Evolutionary conservation across 2,797 vertebrate species (phyloP).

Genomic region (Lindbergichthys nudifrons): DNA sequence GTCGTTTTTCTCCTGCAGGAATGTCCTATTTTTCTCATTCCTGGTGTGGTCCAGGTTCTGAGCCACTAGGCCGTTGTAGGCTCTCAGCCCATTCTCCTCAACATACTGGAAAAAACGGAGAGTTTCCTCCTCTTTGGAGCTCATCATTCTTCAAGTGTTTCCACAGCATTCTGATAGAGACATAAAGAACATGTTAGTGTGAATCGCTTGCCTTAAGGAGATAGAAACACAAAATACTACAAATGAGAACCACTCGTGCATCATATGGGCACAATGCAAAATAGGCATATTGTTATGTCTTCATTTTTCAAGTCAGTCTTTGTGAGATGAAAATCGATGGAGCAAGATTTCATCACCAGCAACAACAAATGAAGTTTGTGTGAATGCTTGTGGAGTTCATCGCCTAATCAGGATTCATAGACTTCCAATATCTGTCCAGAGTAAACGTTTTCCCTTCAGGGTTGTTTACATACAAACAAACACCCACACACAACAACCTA

Average conservation of each 20-base stretch:
- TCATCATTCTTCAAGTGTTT: slow-evolving; percentile 94
- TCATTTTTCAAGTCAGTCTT: slow-evolving; percentile 49
- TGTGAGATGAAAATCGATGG: slow-evolving; percentile 24
- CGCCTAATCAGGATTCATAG: slow-evolving; percentile 32
- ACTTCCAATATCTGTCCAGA: slow-evolving; percentile 69
- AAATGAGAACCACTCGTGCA: not conserved
- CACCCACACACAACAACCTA: not conserved
- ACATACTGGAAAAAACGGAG: slow-evolving; percentile 96
- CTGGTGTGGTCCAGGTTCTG: slow-evolving; percentile 95
- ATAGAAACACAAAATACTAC: slow-evolving; percentile 2
- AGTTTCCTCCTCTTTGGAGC: slow-evolving; percentile 93
- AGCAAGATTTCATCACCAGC: slow-evolving; percentile 42
- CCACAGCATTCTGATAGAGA: slow-evolving; percentile 85
- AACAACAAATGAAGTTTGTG: not conserved
- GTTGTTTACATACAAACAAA: not conserved
- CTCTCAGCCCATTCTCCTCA: slow-evolving; percentile 96
- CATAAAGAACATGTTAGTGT: slow-evolving; percentile 36
- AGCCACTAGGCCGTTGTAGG: slow-evolving; percentile 93
- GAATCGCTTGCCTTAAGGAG: not conserved
- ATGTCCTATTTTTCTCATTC: slow-evolving; percentile 95
- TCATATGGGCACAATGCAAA: slow-evolving; percentile 9
- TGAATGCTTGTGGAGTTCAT: slow-evolving; percentile 18
- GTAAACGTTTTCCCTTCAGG: slow-evolving; percentile 54
- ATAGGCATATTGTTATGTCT: slow-evolving; percentile 5
- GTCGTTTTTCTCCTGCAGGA: slow-evolving; percentile 96